Base-by-base conservation (phyloP, 2,797 vertebrate species). In the Ctenopoma multispine region DNA sequence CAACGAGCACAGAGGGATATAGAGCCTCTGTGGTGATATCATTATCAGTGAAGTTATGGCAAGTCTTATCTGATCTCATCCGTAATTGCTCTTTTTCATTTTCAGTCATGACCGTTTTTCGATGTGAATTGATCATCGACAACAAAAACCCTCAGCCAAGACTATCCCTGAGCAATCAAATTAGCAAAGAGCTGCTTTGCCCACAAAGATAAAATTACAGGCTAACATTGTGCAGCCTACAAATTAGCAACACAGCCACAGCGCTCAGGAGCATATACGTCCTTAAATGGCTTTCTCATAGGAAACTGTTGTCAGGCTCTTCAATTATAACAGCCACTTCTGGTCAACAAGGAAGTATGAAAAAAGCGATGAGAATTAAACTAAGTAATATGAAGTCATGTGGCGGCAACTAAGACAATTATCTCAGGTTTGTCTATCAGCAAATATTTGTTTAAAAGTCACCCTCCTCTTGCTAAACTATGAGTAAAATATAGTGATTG, bases 401-500 rank as follows among this genome's bases (percentile, higher is more conserved):
- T 34, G 38, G 44, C 23, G 61, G 34, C 47, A 53, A 24, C 14
- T n/a, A 54, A 48, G 21, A 59, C 23, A 71, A 47, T 40, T 7
- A 69, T 71, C 38, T 55, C 15, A 14, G 6, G 14, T 75, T 54
- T 75, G 48, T 41, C 38, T 21, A 61, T 51, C 58, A 56, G 34
- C 29, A 81, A 70, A 60, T 41, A 69, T 80, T 80, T 75, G 53
- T 38, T 60, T 36, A 29, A 72, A 72, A 65, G 43, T 71, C 72
- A 64, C 62, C 64, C 50, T 64, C 41, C 31, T 63, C 47, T 46
- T 60, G 23, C 48, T 83, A 62, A 65, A 79, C 81, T 69, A 80
- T 23, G 60, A 72, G 66, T 12, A 75, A 85, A 81, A 54, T 65
- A 46, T 36, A 54, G 64, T 79, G 54, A 87, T 40, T 57, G 85